Percentiles rank a stretch among this genome's conserved stretches.
These are phyloP conservation scores for Stomatorhinus walkeri DNA, from an alignment of 2,797 vertebrate species.

Conservation along the genomic window DNA sequence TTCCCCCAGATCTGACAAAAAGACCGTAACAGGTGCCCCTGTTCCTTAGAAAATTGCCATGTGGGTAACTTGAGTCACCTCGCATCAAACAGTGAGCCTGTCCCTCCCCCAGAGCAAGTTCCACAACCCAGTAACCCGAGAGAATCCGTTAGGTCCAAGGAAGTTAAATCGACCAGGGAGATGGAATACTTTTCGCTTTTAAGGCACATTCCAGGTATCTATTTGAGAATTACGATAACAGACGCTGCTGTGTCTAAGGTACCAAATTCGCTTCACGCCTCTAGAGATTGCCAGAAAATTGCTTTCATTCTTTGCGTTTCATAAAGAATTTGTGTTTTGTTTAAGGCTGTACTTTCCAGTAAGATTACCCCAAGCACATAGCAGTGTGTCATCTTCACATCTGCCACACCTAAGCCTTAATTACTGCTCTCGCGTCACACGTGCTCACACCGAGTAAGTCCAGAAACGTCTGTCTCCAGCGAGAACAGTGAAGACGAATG, in stretches of 20 bases:
- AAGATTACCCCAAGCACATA: neutral
- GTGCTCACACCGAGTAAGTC: neutral
- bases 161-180: slow-evolving; percentile 49
- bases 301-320: neutral
- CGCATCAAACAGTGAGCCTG: slow-evolving; percentile 48
- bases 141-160: slow-evolving; percentile 38
- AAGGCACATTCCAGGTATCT: slow-evolving; percentile 38
- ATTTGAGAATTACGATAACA: neutral
- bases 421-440: neutral
- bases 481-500: neutral
- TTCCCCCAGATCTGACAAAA: slow-evolving; percentile 25
- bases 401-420: neutral
- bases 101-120: slow-evolving; percentile 25
- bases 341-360: neutral
- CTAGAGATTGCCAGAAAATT: slow-evolving; percentile 1
- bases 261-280: neutral
- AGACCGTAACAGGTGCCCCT: slow-evolving; percentile 46
- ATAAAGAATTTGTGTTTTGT: slow-evolving; percentile 7
- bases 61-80: slow-evolving; percentile 39
- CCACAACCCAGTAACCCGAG: slow-evolving; percentile 41
- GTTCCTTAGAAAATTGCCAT: slow-evolving; percentile 46
- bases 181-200: slow-evolving; percentile 49
- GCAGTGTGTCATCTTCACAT: neutral
- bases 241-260: neutral
- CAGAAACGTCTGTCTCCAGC: neutral